Percentiles rank a stretch among this genome's conserved stretches.
These are phyloP conservation scores for Coranthus polyacanthus DNA, from an alignment of 2,797 vertebrate species.

Conservation along the genomic window DNA sequence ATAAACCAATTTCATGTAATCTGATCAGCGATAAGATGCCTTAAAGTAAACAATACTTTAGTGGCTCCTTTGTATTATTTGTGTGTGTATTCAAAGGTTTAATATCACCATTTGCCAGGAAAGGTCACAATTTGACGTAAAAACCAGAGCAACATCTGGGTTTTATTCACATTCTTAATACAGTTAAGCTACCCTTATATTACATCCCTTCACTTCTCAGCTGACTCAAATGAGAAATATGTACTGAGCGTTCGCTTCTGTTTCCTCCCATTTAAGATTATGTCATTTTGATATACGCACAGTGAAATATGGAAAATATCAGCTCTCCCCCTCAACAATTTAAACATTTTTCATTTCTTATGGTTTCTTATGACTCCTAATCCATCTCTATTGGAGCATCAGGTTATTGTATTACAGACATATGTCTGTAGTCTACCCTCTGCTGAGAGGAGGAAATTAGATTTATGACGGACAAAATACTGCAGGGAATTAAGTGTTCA, in stretches of 20 bases:
- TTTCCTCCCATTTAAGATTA: constrained; percentile 84
- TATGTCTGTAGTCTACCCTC: constrained; percentile 78
- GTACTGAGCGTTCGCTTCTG: constrained; percentile 75
- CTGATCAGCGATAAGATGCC: too few species aligned
- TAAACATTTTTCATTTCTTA: constrained; percentile 78
- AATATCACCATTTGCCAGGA: constrained; percentile 31
- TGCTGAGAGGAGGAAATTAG: constrained; percentile 70
- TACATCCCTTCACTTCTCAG: constrained; percentile 69
- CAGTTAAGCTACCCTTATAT: constrained; percentile 73
- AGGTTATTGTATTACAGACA: constrained; percentile 81
- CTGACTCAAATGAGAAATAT: constrained; percentile 80
- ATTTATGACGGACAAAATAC: constrained; percentile 73
- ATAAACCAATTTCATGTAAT: too few species aligned
- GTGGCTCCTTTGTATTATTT: not conserved
- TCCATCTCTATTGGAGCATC: constrained; percentile 80
- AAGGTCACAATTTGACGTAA: constrained; percentile 44
- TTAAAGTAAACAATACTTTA: too few species aligned
- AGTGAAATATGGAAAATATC: constrained; percentile 81
- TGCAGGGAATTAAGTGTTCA: constrained; percentile 68
- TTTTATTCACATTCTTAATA: constrained; percentile 69
- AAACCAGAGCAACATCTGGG: constrained; percentile 64
- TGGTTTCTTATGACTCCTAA: constrained; percentile 69
- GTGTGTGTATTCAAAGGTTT: constrained; percentile 25
- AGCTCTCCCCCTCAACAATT: constrained; percentile 65
- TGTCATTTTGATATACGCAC: constrained; percentile 81